Evolutionary conservation across 92 coral and sea anemone species (phyloP).

Genomic region (Phenganax subtilis): DNA sequence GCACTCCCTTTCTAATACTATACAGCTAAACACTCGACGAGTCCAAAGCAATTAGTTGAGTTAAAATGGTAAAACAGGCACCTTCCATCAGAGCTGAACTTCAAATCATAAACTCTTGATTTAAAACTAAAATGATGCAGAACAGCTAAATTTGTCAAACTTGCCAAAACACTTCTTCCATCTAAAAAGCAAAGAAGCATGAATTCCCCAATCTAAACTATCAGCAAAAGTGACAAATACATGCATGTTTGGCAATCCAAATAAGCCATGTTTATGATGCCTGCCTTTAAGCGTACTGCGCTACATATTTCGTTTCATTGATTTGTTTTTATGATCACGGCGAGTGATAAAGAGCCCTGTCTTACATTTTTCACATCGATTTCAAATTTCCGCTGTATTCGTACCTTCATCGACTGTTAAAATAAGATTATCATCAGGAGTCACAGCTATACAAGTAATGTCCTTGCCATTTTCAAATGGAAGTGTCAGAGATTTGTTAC

Average conservation of each 20-base stretch:
- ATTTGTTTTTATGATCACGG: not conserved
- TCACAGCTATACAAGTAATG: conserved; percentile 61
- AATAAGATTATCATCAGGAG: conserved; percentile 77
- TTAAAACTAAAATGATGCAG: conserved; percentile 81
- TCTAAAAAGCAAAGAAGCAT: conserved; percentile 46
- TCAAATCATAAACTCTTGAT: conserved; percentile 71
- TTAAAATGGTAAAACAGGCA: not conserved
- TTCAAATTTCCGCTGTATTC: not conserved
- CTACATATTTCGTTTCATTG: not conserved
- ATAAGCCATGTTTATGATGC: too few relatives aligned
- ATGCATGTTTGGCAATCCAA: too few relatives aligned
- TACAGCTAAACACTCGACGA: not conserved
- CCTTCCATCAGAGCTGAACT: conserved; percentile 94
- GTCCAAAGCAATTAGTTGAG: not conserved
- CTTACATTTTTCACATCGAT: too few relatives aligned
- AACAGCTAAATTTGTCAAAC: conserved; percentile 63
- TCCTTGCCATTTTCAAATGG: conserved; percentile 88
- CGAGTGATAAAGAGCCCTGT: too few relatives aligned
- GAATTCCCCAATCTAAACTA: not conserved
- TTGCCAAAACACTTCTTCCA: conserved; percentile 72
- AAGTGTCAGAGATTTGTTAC: conserved; percentile 89
- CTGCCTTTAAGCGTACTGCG: not conserved
- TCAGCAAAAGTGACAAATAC: not conserved
- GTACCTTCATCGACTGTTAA: conserved; percentile 91
- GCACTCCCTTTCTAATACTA: not conserved